phyloP scores from a whole-genome alignment of 2,113 vertebrate species.

The Neomonachus schauinslandi region DNA sequence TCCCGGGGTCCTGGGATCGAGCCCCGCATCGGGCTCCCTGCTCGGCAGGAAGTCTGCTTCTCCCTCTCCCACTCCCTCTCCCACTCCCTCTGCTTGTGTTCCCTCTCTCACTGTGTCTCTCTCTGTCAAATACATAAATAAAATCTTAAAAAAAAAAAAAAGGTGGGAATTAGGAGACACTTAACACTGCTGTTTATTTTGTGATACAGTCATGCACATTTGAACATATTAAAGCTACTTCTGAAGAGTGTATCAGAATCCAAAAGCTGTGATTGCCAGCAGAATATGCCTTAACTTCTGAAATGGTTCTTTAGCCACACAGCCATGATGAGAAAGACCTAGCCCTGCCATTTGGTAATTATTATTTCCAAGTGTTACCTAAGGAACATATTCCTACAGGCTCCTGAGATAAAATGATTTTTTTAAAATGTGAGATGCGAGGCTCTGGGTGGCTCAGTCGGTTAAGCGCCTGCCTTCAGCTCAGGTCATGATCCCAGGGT shows the following conservation, averaged over 20 bases:
- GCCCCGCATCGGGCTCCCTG: too few species aligned
- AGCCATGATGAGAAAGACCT: background rate
- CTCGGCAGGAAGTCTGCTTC: too few species aligned
- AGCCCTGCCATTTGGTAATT: background rate
- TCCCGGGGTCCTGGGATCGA: too few species aligned
- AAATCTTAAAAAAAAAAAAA: too few species aligned
- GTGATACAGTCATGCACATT: background rate
- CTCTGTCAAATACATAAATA: too few species aligned
- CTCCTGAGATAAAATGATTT: background rate
- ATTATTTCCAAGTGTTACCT: background rate
- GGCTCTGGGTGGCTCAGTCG: background rate
- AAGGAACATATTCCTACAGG: background rate
- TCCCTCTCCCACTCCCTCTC: too few species aligned
- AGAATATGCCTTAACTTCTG: background rate
- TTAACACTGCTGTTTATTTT: rapidly evolving
- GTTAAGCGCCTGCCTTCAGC: background rate
- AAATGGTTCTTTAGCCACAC: background rate
- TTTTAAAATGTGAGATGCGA: background rate
- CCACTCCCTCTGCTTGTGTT: too few species aligned
- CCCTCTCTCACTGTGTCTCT: too few species aligned
- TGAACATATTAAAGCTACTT: background rate
- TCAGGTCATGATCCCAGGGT: background rate
- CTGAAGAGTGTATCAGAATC: too few species aligned
- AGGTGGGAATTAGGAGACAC: background rate
- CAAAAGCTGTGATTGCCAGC: background rate